phyloP scores from a whole-genome alignment of 2,888 invertebrate species.

The Phaonia tiefii region DNA sequence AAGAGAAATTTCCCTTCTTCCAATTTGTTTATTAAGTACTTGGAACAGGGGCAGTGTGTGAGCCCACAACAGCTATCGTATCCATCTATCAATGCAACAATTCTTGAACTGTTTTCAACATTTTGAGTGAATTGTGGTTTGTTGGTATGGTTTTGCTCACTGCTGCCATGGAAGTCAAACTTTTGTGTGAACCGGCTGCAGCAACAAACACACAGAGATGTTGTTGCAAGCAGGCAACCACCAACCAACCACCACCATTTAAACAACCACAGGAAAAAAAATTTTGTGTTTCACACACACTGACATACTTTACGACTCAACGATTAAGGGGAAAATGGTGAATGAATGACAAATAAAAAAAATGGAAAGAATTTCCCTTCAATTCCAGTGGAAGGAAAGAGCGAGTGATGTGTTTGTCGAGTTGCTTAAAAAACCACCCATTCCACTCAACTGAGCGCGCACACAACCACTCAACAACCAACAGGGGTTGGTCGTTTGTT shows the following conservation, averaged over 20 bases:
- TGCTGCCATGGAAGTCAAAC: constrained; percentile 69
- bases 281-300: constrained; percentile 28
- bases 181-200: constrained; percentile 55
- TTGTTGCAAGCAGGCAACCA: constrained; percentile 65
- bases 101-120: constrained; percentile 55
- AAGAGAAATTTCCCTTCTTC: constrained; percentile 1
- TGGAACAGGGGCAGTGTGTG: constrained; percentile 8
- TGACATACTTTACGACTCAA: not conserved
- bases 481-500: constrained; percentile 56
- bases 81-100: constrained; percentile 35
- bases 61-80: too few species aligned
- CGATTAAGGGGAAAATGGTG: constrained; percentile 55
- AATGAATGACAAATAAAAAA: constrained; percentile 22
- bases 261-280: constrained; percentile 64
- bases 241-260: constrained; percentile 68
- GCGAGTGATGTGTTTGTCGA: not conserved
- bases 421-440: constrained; percentile 42
- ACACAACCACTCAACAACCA: not conserved
- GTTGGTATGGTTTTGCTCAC: constrained; percentile 72
- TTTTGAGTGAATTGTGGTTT: constrained; percentile 77
- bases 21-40: not conserved
- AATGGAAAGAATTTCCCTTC: constrained; percentile 61
- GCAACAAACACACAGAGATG: constrained; percentile 57
- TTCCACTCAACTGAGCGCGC: not conserved
- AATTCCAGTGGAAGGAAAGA: constrained; percentile 63